These are phyloP conservation scores for Octomys mimax DNA, from an alignment of 2,797 vertebrate genomes.

Conservation along the genomic window DNA sequence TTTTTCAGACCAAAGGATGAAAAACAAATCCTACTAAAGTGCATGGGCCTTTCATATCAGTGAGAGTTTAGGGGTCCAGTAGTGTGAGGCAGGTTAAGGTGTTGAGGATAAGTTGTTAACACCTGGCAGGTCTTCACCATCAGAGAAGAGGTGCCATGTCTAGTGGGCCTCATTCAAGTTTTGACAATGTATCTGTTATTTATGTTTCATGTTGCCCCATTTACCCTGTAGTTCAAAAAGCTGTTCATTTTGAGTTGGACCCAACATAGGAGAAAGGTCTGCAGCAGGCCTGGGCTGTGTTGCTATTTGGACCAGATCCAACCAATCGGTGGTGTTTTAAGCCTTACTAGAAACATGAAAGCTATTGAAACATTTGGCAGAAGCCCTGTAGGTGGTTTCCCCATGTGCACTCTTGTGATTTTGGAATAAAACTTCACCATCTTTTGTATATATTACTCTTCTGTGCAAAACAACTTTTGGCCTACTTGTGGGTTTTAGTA, in stretches of 20 bases:
- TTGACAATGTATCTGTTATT: neutral
- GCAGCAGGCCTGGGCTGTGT: neutral
- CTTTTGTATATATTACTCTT: neutral
- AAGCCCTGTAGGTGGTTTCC: neutral
- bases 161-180: neutral
- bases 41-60: neutral
- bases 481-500: neutral
- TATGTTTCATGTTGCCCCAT: neutral
- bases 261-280: neutral
- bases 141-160: neutral
- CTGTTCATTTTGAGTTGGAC: neutral
- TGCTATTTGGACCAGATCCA: neutral
- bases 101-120: neutral
- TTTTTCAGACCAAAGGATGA: neutral
- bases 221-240: neutral
- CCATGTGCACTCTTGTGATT: neutral
- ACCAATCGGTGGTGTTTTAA: neutral
- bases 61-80: neutral
- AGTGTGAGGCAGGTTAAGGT: neutral
- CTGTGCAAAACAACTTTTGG: constrained; percentile 7
- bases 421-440: neutral
- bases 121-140: neutral
- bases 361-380: neutral
- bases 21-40: neutral
- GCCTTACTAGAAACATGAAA: neutral